Base-by-base conservation (phyloP, 2,797 vertebrate genomes). In the Odontamblyopus rebecca region DNA sequence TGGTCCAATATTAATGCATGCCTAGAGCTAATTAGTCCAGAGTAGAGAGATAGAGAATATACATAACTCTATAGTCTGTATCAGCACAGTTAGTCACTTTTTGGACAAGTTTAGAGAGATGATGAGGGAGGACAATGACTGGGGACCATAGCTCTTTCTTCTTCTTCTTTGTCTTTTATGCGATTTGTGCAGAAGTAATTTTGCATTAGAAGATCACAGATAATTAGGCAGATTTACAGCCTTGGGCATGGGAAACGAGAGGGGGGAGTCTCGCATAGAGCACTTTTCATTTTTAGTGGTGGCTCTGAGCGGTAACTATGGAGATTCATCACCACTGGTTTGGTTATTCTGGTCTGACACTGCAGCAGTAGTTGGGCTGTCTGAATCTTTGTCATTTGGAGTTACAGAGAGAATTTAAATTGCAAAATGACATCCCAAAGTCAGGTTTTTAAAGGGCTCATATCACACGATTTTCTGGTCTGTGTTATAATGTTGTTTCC, bases 31-130 rank as follows among this genome's bases (percentile, higher is more conserved):
- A 92, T 91, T 88, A 90, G 87, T 90, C 88, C 82, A 59, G 11
- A 4, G 78, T 27, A 78, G 86, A 38, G 77, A 86, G 88, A 91
- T 91, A 90, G 80, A 74, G 84, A 82, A 89, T 90, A 93, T 92
- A 91, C 92, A 93, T 91, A 84, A 84, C 84, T 77, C 86, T 78
- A 85, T 78, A 73, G 88, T 86, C 87, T 78, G 82, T 85, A 83
- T 91, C 84, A 69, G 67, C 38, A 69, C 68, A 75, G 80, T 82
- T 82, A 78, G 76, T 88, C 2, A 38, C 35, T 9, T 84, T 68
- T 68, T 57, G 50, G 81, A 82, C 79, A 68, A 77, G 79, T 83
- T 77, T 18, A 67, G 75, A 61, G 67, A 15, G 73, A 80, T 67
- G 81, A 79, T 44, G 71, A 69, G 81, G 77, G 71, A 4, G 67